Evolutionary conservation across 2,888 invertebrate genomes (phyloP), one percentile per base, ranked within the genome.

Genomic region (Anoplius nigerrimus): DNA sequence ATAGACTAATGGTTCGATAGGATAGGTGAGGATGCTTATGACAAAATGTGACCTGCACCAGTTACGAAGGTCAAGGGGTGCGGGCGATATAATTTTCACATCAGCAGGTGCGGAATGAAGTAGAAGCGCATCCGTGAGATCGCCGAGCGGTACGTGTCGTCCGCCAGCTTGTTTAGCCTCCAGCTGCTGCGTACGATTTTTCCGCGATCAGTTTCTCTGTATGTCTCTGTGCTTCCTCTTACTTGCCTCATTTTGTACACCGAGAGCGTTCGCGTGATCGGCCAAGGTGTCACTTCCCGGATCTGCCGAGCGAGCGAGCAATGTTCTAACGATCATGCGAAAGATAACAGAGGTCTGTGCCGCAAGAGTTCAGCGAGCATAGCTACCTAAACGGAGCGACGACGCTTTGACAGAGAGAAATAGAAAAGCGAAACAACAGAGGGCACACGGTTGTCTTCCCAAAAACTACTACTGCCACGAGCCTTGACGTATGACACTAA

Each of bases 401-500:
- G 8, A n/a, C 13, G 42, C 42, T 42, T 6, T 13, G 42, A 42
- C 42, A 42, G 13, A 42, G 13, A 51, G n/a, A 6, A 51, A 51
- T 13, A 51, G n/a, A 51, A 53, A 21, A 21, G 22, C 22, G 21
- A 53, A 53, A 48, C 48, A 48, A 5, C 20, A 5, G 20, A 16
- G 34, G 34, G 34, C 34, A 34, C 6, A 34, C 34, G 8, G 11
- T 34, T 34, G 11, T 6, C 34, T 6, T 34, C 34, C 34, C 48
- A 4, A 52, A 52, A 18, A 52, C 20, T 21, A 21, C 20, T 21
- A 52, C 22, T 72, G 76, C 74, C 72, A 72, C 75, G 69, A 72
- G 72, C 66, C 66, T 61, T 69, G 69, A 75, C 69, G 73, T 61
- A 72, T 69, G 66, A 78, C 76, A 79, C 79, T 79, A 79, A 79